Evolutionary conservation across 2,113 vertebrate genomes (phyloP), one percentile per base, ranked within the genome.

Genomic region (Numida meleagris): DNA sequence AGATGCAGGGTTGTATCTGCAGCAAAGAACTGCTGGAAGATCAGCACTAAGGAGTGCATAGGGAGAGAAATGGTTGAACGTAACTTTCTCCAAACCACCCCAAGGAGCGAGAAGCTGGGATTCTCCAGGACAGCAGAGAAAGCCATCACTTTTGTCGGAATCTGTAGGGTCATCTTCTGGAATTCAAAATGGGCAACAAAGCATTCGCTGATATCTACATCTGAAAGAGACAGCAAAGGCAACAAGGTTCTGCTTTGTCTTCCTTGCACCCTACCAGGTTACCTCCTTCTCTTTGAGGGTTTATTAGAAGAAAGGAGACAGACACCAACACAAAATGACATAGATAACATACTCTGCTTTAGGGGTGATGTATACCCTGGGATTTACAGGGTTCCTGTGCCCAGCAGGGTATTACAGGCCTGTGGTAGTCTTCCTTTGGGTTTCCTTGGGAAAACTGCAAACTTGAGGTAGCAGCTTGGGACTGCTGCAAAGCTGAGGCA

Each of bases 141-240:
- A 34, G 36, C 0, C 5, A 14, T 40, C 48, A 73, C 5, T n/a
- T 3, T 3, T 10, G 48, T 33, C 0, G n/a, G 42, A 14, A 3
- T 59, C 73, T 91, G 17, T 43, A n/a, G 43, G 17, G 7, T 73
- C n/a, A 89, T 59, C 11, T 12, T 31, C 42, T 21, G 59, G 53
- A 24, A 51, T 68, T 72, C 51, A 59, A 76, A 91, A 50, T 67
- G 73, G 31, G 57, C 67, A 4, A 12, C 80, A n/a, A 3, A 48
- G 51, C 82, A 83, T 1, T 3, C 31, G 4, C 14, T 86, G 42
- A 11, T 31, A 15, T 82, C 15, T 62, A 21, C 1, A 0, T 8
- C 72, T 79, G 51, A 11, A 38, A 90, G 57, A 79, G 40, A 84
- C 24, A 57, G 70, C 42, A 82, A 33, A 82, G 40, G 67, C 21